Conservation (phyloP, 2,888 invertebrate genomes). For the Deroplatys truncata region DNA sequence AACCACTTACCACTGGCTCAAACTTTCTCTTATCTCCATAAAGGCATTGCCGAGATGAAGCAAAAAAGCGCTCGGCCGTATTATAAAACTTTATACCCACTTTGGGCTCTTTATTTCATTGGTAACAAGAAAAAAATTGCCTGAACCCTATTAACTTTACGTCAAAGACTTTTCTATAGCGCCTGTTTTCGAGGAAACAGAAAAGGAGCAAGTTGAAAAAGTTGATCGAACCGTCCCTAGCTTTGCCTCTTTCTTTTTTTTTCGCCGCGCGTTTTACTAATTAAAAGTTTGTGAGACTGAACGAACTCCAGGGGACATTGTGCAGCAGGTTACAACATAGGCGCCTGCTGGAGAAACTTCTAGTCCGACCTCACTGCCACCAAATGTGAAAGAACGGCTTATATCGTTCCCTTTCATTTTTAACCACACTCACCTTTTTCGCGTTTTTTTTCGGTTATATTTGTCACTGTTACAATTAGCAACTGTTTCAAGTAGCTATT, state of each 20-base stretch:
- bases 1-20: not conserved
- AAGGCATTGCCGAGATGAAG: not conserved
- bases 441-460: too few species aligned
- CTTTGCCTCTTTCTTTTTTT: conserved; percentile 12
- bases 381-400: conserved; percentile 2
- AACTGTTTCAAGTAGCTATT: too few species aligned
- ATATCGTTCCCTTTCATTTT: not conserved
- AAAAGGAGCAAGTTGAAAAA: conserved; percentile 7
- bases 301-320: conserved; percentile 24
- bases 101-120: conserved; percentile 1
- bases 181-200: conserved; percentile 4
- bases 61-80: not conserved
- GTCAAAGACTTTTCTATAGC: conserved; percentile 18
- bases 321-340: conserved; percentile 18
- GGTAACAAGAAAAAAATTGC: not conserved
- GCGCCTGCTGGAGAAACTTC: conserved; percentile 18
- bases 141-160: conserved; percentile 15
- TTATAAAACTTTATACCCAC: conserved; percentile 17
- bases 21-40: not conserved
- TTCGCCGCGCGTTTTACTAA: conserved; percentile 26
- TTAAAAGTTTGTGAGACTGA: conserved; percentile 30
- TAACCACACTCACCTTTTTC: not conserved
- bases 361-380: conserved; percentile 15
- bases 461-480: too few species aligned
- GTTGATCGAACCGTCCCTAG: conserved; percentile 17